Evolutionary conservation across 2,113 vertebrate genomes (phyloP).

Genomic region (Fulmarus glacialis): DNA sequence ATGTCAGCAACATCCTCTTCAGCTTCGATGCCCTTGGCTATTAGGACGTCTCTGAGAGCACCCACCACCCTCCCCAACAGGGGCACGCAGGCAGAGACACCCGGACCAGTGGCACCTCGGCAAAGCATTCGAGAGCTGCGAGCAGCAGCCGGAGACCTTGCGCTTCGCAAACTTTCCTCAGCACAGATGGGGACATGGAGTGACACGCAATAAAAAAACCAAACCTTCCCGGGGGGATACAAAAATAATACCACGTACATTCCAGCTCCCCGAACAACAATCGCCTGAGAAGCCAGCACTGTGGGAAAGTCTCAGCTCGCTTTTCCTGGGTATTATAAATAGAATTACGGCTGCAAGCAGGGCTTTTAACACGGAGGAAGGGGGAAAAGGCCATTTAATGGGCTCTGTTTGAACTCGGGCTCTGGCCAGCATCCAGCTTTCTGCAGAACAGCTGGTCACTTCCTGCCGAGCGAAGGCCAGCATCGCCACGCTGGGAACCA

Average conservation of each 20-base stretch:
- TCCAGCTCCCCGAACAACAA: constrained; percentile 61
- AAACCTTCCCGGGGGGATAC: neutral
- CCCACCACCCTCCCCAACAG: neutral
- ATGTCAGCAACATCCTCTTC: accelerated
- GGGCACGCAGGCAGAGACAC: neutral
- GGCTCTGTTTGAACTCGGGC: constrained; percentile 48
- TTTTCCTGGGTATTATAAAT: constrained; percentile 73
- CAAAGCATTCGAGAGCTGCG: accelerated
- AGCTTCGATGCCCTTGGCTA: neutral
- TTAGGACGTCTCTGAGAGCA: neutral
- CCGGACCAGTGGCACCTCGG: accelerated
- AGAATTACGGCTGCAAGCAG: constrained; percentile 14
- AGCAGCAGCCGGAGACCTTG: neutral
- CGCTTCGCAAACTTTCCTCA: neutral
- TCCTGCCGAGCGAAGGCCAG: neutral
- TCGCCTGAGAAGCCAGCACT: neutral
- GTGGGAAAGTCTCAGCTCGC: constrained; percentile 64
- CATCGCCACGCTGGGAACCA: neutral
- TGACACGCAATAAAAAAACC: neutral
- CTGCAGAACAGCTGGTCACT: constrained; percentile 49
- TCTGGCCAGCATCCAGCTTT: neutral
- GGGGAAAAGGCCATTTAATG: constrained; percentile 22
- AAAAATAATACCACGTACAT: constrained; percentile 58
- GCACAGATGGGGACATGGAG: neutral
- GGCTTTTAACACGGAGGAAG: neutral